Conservation (phyloP, 2,797 vertebrate genomes). For the Antennarius maculatus region DNA sequence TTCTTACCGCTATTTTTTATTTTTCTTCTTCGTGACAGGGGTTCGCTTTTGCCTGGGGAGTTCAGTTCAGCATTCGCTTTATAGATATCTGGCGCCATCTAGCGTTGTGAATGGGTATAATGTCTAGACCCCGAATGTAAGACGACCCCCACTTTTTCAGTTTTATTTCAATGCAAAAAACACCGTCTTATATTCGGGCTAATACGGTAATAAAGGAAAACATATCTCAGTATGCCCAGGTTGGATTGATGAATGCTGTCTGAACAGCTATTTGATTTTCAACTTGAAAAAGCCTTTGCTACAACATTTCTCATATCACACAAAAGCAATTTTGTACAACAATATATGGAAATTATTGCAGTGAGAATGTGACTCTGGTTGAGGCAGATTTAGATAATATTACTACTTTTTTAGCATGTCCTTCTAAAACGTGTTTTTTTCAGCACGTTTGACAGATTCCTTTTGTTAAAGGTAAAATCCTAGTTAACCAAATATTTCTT, state of each 20-base stretch:
- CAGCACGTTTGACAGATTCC: background rate
- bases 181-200: too few species aligned
- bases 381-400: background rate
- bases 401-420: background rate
- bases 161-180: too few species aligned
- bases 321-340: background rate
- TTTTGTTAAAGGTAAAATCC: background rate
- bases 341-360: too few species aligned
- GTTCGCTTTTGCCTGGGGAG: too few species aligned
- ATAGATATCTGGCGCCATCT: too few species aligned
- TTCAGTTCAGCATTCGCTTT: too few species aligned
- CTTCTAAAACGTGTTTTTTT: background rate
- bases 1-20: too few species aligned
- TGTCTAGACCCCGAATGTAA: too few species aligned
- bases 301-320: background rate
- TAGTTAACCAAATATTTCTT: background rate
- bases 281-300: too few species aligned
- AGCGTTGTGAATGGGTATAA: too few species aligned
- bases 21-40: too few species aligned
- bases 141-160: too few species aligned
- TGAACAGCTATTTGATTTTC: background rate
- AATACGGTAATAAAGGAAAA: background rate
- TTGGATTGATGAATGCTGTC: background rate
- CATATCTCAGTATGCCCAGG: background rate
- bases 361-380: background rate